A percentile compares a stretch with the other conserved stretches of the same genome.
Evolutionary conservation across 2,797 vertebrate species (phyloP).

Genomic region (Anguilla anguilla): DNA sequence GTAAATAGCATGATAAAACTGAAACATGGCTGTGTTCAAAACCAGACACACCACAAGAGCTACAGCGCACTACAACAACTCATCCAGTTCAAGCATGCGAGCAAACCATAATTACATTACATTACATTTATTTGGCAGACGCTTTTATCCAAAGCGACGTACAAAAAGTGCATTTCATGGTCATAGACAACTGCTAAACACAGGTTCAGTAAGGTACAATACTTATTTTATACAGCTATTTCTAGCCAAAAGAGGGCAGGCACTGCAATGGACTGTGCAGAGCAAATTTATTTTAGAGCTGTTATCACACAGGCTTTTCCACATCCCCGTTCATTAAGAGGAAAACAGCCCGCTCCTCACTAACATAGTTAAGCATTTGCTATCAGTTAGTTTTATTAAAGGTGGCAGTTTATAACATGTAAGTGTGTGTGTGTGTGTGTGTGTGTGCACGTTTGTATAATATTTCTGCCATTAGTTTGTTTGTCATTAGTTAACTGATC

Average conservation of each 20-base stretch:
- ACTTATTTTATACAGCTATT: too few relatives aligned
- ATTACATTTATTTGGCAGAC: too few relatives aligned
- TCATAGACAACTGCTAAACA: too few relatives aligned
- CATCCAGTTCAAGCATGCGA: not conserved
- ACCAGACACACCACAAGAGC: not conserved
- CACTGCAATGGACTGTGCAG: not conserved
- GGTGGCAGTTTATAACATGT: not conserved
- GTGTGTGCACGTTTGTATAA: not conserved
- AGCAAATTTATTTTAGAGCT: not conserved
- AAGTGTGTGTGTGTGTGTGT: not conserved
- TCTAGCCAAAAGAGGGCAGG: not conserved
- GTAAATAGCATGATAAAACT: not conserved
- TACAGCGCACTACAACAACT: not conserved
- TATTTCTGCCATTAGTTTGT: not conserved
- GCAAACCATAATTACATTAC: not conserved
- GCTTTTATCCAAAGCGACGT: too few relatives aligned
- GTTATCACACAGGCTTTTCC: not conserved
- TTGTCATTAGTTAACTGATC: not conserved
- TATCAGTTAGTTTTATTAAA: not conserved
- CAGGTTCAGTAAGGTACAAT: too few relatives aligned
- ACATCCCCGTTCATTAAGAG: not conserved
- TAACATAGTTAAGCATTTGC: not conserved
- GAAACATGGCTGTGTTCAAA: not conserved
- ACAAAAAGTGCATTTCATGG: too few relatives aligned
- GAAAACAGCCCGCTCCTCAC: not conserved